Evolutionary conservation across 2,113 vertebrate species (phyloP), one percentile per base, ranked within the genome.

Genomic region (Labeo rohita): DNA sequence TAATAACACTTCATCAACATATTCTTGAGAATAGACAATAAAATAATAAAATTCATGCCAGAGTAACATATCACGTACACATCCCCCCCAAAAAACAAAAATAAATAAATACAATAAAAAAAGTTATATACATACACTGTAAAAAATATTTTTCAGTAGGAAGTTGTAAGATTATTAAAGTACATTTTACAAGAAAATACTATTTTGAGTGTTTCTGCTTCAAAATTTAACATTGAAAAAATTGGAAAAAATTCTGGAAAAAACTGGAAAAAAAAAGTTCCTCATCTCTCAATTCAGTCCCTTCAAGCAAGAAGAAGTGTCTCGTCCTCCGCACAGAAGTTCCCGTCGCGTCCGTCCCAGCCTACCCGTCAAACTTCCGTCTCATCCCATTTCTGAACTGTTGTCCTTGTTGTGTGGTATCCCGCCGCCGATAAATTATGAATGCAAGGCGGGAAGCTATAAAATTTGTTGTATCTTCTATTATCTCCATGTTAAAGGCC

Each of bases 401-500:
- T 94, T 94, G 94, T 93, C 94, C 94, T 95, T 95, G 94, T 95
- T 95, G 85, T 91, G 91, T 92, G 92, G 94, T 92, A 92, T 95
- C 93, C 92, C 61, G 92, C 91, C 92, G 94, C 96, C 97, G 96
- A 98, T 99, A 98, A 99, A 99, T 99, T 99, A 99, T 98, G 97
- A 96, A 99, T 98, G 97, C 97, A 97, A 97, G 90, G 93, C 93
- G 96, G 96, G 96, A 98, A 98, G 98, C 98, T 98, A 97, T 99
- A 99, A 99, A 99, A 99, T 98, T 96, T 99, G 98, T 99, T 99
- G 98, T 98, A 98, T 98, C 98, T 99, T 98, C 97, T 99, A 99
- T 99, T 99, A 99, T 99, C 97, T 98, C 97, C 97, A 99, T 99
- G 98, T 99, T 99, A 99, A 99, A 99, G 98, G 98, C 98, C 97